A percentile compares a stretch with the other conserved stretches of the same genome.
Conservation (phyloP, 1,140 invertebrate species). For the Bombus polaris region DNA sequence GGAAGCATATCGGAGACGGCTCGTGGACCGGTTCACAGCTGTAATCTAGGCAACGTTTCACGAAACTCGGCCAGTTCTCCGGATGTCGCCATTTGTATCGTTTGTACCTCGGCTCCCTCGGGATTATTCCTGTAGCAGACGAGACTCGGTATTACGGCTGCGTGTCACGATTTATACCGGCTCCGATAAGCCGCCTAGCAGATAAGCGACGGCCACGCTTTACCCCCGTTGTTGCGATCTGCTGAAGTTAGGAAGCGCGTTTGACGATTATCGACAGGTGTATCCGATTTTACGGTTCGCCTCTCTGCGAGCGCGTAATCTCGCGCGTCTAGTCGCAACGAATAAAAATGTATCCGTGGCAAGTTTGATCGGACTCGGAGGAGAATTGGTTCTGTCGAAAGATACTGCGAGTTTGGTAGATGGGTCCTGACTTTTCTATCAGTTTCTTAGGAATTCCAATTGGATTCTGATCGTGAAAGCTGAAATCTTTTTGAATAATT, state of each 20-base stretch:
- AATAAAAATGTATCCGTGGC: background rate
- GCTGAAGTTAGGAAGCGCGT: constrained; percentile 21
- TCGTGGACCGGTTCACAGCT: background rate
- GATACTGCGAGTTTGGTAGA: background rate
- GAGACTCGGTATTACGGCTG: constrained; percentile 46
- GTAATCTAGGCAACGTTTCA: constrained; percentile 28
- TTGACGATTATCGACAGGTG: constrained; percentile 50
- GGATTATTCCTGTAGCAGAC: constrained; percentile 63
- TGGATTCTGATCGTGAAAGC: background rate
- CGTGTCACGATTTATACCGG: constrained; percentile 64
- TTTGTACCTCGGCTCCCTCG: constrained; percentile 49
- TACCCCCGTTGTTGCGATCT: background rate
- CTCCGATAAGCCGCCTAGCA: constrained; percentile 65
- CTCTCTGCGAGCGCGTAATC: background rate
- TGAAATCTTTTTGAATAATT: too few relatives aligned
- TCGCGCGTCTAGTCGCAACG: background rate
- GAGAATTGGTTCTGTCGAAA: background rate
- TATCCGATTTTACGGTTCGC: constrained; percentile 13
- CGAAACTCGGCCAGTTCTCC: constrained; percentile 50
- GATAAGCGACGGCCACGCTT: constrained; percentile 51
- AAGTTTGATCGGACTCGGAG: background rate
- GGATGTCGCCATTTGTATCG: constrained; percentile 61
- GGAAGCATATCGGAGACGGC: background rate
- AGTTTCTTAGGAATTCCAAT: background rate
- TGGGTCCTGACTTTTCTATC: background rate